These are phyloP conservation scores for Haliclystus octoradiatus DNA, from an alignment of 30 jellyfish, hydroid and myxozoan genomes.

Conservation along the genomic window DNA sequence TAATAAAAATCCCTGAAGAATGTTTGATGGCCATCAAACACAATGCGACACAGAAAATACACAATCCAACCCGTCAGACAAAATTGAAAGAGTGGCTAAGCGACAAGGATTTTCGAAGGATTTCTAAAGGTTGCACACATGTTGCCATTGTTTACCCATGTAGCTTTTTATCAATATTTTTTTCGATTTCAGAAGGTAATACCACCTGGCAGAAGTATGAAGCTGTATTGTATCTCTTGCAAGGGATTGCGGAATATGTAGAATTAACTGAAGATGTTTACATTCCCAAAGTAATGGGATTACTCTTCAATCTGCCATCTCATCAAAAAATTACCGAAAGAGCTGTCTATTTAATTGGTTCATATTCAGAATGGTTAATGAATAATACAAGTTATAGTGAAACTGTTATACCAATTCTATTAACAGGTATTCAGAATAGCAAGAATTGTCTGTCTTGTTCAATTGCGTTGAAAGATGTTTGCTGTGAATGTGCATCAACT, in stretches of 20 bases:
- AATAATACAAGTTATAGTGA: constrained; percentile 44
- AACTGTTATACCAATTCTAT: constrained; percentile 46
- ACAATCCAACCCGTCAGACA: no score
- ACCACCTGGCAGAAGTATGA: constrained; percentile 26
- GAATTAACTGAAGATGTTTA: constrained; percentile 36
- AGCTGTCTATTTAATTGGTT: constrained; percentile 59
- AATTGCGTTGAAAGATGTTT: constrained; percentile 52
- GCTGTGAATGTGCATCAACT: constrained; percentile 65
- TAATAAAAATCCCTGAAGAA: no score
- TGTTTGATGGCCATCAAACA: no score
- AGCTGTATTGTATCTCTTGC: constrained; percentile 35
- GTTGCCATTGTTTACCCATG: no score
- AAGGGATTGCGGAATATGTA: constrained; percentile 66
- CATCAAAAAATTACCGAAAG: constrained; percentile 70
- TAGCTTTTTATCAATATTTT: no score
- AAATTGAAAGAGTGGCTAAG: no score
- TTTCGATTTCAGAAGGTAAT: constrained; percentile 1
- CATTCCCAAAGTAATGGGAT: constrained; percentile 31
- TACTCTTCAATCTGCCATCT: constrained; percentile 47
- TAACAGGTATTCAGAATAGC: constrained; percentile 34
- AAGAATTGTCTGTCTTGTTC: constrained; percentile 54
- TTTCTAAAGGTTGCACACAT: no score
- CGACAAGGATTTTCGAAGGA: no score
- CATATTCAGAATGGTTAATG: constrained; percentile 75
- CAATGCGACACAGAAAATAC: no score